Evolutionary conservation across 2,888 invertebrate genomes (phyloP).

Genomic region (Drosophila antonietae): DNA sequence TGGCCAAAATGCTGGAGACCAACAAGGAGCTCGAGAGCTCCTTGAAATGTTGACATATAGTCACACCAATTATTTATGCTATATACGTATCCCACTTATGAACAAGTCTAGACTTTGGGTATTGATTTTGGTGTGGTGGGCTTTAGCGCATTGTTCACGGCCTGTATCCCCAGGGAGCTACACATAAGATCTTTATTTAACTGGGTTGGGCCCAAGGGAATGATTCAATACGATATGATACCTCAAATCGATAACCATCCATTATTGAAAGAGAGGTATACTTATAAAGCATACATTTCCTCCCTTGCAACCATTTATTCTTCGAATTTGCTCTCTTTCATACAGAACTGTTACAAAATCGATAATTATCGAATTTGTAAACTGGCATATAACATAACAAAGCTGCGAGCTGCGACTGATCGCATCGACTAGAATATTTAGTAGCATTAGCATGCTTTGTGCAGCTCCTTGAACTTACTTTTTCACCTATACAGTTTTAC

Average conservation of each 20-base stretch:
- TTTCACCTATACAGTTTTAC: not conserved
- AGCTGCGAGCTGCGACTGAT: too few species aligned
- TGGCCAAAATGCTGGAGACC: slow-evolving; percentile 67
- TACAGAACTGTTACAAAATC: too few species aligned
- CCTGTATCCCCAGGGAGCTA: not conserved
- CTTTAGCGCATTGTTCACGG: not conserved
- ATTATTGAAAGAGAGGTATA: not conserved
- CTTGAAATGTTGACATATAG: slow-evolving; percentile 14
- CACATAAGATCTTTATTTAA: slow-evolving; percentile 4
- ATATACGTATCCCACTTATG: slow-evolving; percentile 2
- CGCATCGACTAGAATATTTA: too few species aligned
- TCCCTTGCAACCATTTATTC: too few species aligned
- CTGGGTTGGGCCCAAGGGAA: not conserved
- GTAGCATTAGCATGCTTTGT: too few species aligned
- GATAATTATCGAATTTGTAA: too few species aligned
- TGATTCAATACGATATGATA: not conserved
- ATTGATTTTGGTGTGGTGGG: slow-evolving; percentile 2
- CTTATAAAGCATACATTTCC: too few species aligned
- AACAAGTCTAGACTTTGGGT: slow-evolving; percentile 14
- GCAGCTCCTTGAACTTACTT: not conserved
- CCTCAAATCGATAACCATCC: not conserved
- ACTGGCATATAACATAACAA: too few species aligned
- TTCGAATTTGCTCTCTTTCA: too few species aligned
- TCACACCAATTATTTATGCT: slow-evolving; percentile 19
- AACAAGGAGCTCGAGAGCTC: slow-evolving; percentile 24